These are phyloP conservation scores for Tricholauxania praeusta DNA, from an alignment of 2,888 invertebrate genomes.

Conservation along the genomic window DNA sequence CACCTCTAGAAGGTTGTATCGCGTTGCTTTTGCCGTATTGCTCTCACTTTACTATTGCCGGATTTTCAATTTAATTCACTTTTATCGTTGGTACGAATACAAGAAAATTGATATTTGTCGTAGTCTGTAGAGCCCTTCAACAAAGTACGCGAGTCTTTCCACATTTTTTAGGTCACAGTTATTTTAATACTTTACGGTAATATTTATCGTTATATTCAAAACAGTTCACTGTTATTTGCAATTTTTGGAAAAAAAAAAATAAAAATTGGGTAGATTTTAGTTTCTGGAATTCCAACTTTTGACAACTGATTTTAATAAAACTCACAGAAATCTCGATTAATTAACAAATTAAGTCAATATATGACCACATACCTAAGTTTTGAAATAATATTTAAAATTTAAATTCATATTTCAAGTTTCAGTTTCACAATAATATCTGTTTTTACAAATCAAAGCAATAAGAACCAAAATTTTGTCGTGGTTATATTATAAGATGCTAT, in stretches of 20 bases:
- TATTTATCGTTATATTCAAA: not conserved
- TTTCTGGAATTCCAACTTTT: too few species aligned
- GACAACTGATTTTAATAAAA: too few species aligned
- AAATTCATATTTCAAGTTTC: too few species aligned
- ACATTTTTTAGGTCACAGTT: not conserved
- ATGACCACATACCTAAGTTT: too few species aligned
- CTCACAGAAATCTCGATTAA: too few species aligned
- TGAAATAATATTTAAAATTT: too few species aligned
- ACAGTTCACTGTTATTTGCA: not conserved
- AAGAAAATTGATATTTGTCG: constrained; percentile 10
- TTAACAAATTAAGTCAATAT: too few species aligned
- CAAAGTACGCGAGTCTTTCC: not conserved
- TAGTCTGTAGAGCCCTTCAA: constrained; percentile 8
- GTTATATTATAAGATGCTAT: too few species aligned
- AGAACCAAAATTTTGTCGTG: too few species aligned
- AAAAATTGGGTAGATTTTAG: too few species aligned
- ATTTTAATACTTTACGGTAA: constrained; percentile 4
- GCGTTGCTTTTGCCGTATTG: not conserved
- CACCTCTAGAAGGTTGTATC: constrained; percentile 14
- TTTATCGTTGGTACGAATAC: not conserved
- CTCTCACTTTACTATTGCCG: not conserved
- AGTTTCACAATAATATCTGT: too few species aligned
- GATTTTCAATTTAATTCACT: not conserved
- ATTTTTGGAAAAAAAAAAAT: not conserved
- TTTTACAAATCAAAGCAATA: too few species aligned